Conservation (phyloP, 1,140 invertebrate species). For the Sycophila sp. region DNA sequence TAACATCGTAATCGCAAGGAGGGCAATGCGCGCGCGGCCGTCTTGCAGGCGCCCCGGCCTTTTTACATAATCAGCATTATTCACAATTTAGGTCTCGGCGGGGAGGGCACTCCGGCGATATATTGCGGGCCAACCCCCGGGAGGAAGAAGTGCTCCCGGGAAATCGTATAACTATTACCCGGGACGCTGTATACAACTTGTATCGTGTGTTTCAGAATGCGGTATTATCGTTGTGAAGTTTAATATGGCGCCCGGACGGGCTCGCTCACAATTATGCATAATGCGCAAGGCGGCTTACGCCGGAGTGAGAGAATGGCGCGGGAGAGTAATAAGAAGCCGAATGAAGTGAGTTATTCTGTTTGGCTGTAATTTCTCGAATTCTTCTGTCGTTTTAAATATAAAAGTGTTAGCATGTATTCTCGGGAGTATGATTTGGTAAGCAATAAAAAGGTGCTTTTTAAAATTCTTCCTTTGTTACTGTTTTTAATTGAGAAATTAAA, state of each 20-base stretch:
- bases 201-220: constrained; percentile 12
- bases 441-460: too few relatives aligned
- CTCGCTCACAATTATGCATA: constrained; percentile 5
- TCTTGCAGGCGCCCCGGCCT: background rate
- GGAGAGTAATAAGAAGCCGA: background rate
- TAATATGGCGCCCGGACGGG: background rate
- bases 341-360: constrained; percentile 2
- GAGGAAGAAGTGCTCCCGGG: constrained; percentile 1
- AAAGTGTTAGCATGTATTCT: too few relatives aligned
- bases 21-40: background rate
- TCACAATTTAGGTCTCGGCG: constrained; percentile 2
- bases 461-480: too few relatives aligned
- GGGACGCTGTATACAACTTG: constrained; percentile 21
- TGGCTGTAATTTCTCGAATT: too few relatives aligned
- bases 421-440: too few relatives aligned
- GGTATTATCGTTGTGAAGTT: constrained; percentile 11
- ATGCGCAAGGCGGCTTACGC: background rate
- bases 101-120: background rate
- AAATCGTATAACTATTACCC: constrained; percentile 10
- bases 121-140: too few relatives aligned
- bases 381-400: too few relatives aligned
- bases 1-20: constrained; percentile 10
- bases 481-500: too few relatives aligned
- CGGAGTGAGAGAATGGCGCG: too few relatives aligned
- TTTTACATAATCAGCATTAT: constrained; percentile 23